Base-by-base conservation (phyloP, 2,888 invertebrate genomes). In the Dioctria rufipes region DNA sequence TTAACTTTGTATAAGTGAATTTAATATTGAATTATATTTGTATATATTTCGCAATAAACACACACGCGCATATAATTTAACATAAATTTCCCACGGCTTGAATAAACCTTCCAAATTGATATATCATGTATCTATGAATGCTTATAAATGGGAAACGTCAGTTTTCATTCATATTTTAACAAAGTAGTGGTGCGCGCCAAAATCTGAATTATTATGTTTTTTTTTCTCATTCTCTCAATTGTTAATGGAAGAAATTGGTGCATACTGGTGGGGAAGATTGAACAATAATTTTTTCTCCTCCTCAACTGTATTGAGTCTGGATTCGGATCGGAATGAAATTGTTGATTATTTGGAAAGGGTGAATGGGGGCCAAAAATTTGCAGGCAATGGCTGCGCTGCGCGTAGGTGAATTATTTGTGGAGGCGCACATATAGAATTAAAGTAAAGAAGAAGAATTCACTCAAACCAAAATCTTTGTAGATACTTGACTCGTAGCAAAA, bases 101-200 rank as follows among this genome's bases (percentile, higher is more conserved):
- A 42, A 58, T 6, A n/a, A 11, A 6, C 43, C 4, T 42, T 42
- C 67, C 25, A 25, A 40, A 46, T 63, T 77, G 77, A 77, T 40
- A 25, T 25, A 2, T 25, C 25, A 25, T 25, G 2, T 25, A 25
- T 25, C 25, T 25, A 25, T 25, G 25, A 1, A 25, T 25, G 25
- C 25, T 1, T 25, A 25, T 25, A 37, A 77, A 40, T 9, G 63
- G 46, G 8, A 43, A 42, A 77, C 63, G 77, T 77, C 77, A 77
- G 37, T 49, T 61, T 77, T 77, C 77, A 77, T 77, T 77, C 77
- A 77, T 77, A 49, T 63, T 77, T 77, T 39, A 63, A 6, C 63
- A 49, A 46, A 49, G 77, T 63, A 39, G 25, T 61, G 63, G 63
- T 77, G 77, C 77, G 63, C 77, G 77, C 77, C 77, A 77, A 77